A percentile compares a stretch with the other conserved stretches of the same genome.
Conservation (phyloP, 2,888 invertebrate species). For the Encarsia formosa region DNA sequence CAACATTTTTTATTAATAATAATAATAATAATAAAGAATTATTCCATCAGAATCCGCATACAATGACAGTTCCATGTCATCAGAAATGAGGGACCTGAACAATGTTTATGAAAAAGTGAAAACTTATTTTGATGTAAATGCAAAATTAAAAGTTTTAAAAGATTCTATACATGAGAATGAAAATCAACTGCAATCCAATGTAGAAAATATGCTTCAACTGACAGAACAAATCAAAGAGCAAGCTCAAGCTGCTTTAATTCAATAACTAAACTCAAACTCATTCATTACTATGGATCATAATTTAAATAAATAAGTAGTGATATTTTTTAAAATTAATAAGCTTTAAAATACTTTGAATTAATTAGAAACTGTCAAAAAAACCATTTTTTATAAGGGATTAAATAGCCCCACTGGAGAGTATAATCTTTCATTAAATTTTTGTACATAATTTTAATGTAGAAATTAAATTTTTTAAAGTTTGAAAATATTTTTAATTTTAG, state of each 20-base stretch:
- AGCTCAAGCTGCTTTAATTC: constrained; percentile 45
- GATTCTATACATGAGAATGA: constrained; percentile 38
- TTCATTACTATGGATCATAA: no score
- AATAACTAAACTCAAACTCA: no score
- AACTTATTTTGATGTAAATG: constrained; percentile 43
- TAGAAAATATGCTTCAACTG: constrained; percentile 43
- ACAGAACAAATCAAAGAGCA: constrained; percentile 48
- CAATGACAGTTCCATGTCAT: constrained; percentile 7
- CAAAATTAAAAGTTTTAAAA: constrained; percentile 42
- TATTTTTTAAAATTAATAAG: no score
- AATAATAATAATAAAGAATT: neutral
- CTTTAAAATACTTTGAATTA: no score
- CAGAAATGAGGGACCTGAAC: constrained; percentile 15
- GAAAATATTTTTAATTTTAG: no score
- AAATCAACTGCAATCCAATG: constrained; percentile 38
- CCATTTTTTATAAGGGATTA: no score
- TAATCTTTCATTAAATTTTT: no score
- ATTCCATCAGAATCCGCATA: constrained; percentile 14
- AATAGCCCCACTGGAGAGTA: no score
- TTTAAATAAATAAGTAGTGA: no score
- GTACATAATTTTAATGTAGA: constrained; percentile 1
- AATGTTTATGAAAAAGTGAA: constrained; percentile 43
- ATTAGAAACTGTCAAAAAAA: no score
- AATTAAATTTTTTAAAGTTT: no score
- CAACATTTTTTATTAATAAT: neutral